A percentile compares a stretch with the other conserved stretches of the same genome.
These are phyloP conservation scores for Platerodrilus igneus DNA, from an alignment of 2,888 invertebrate species.

Conservation along the genomic window DNA sequence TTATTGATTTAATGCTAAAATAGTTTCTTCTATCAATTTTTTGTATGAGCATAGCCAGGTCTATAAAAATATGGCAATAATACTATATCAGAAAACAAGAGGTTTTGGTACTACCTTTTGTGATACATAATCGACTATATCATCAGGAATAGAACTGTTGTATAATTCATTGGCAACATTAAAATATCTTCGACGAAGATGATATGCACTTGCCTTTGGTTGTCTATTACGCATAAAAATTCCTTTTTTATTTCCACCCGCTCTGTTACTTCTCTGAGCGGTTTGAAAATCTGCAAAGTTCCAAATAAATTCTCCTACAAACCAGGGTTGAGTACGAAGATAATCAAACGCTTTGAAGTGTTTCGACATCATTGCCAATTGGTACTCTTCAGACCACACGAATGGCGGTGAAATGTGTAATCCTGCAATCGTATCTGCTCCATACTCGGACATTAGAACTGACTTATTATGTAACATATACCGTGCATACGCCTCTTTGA, in stretches of 20 bases:
- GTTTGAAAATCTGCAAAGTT: constrained; percentile 99
- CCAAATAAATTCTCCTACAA: constrained; percentile 97
- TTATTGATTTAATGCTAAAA: no score
- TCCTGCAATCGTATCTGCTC: constrained; percentile 89
- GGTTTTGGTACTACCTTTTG: no score
- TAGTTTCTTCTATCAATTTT: no score
- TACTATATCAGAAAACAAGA: no score
- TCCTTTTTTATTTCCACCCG: constrained; percentile 89
- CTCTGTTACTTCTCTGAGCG: constrained; percentile 77
- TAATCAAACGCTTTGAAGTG: constrained; percentile 91
- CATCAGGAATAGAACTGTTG: constrained; percentile 53
- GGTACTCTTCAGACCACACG: constrained; percentile 99
- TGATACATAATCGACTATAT: constrained; percentile 53
- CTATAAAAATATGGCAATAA: no score
- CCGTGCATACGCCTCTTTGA: constrained; percentile 77
- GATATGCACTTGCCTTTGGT: constrained; percentile 84
- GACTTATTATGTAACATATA: constrained; percentile 77
- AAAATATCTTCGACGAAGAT: constrained; percentile 74
- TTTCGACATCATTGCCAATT: constrained; percentile 72
- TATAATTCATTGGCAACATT: constrained; percentile 60
- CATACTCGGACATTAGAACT: constrained; percentile 91
- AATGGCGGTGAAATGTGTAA: no score
- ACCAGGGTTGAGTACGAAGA: constrained; percentile 68
- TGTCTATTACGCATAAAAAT: constrained; percentile 86
- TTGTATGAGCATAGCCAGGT: no score